Base-by-base conservation (phyloP, 1,140 invertebrate genomes). In the Bombus pascuorum region DNA sequence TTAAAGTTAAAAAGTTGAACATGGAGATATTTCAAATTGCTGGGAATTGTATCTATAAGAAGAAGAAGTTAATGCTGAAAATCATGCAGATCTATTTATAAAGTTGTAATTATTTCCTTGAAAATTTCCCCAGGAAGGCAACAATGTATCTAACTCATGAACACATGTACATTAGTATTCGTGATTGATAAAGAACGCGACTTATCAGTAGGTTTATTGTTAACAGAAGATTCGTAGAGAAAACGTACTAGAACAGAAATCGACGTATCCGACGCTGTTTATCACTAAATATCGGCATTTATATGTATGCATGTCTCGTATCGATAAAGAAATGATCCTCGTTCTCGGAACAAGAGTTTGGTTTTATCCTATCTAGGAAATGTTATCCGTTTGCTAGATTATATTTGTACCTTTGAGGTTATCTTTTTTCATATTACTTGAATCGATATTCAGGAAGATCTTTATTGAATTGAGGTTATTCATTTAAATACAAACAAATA, bases 231-330 rank as follows among this genome's bases (percentile, higher is more conserved):
- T 72, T 81, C 79, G 47, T 81, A n/a, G 73, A 62, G 53, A 28
- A 65, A 81, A 42, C 37, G 9, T 28, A 22, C 34, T 80, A 71
- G 53, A 18, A 73, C 44, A 73, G 37, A 62, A 34, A 81, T 44
- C 10, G 22, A 73, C 53, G 10, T 76, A 70, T 76, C 42, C 47
- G 15, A 5, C 28, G 13, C 42, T 77, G 34, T 59, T 68, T 78
- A 76, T 70, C 82, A 28, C 28, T n/a, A 3, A 59, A 74, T 73
- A 68, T 65, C 77, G 3, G 57, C 53, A 85, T 81, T 81, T 80
- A 57, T 68, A 75, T 8, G 47, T 53, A 53, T 53, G 6, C 22
- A 22, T 13, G 59, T 81, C 42, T 75, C 53, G 2, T 18, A 2
- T 18, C 57, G 83, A 85, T 73, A 81, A 85, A 28, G 3, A 28